phyloP scores from a whole-genome alignment of 2,888 invertebrate species.

The Atethmia centrago region DNA sequence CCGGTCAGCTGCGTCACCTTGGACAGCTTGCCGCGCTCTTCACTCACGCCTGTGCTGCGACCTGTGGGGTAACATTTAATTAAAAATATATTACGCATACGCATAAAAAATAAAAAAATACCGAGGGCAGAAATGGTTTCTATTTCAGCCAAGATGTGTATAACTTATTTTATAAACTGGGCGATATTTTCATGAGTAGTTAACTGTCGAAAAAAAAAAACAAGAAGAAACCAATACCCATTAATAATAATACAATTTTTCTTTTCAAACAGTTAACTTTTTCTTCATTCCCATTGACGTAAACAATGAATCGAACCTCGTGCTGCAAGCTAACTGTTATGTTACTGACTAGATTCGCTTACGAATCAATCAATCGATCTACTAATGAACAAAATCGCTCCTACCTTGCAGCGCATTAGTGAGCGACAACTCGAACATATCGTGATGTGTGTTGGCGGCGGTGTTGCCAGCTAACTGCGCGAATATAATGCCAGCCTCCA shows the following conservation, averaged over 20 bases:
- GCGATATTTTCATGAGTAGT: not conserved
- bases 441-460: slow-evolving; percentile 82
- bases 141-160: not conserved
- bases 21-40: slow-evolving; percentile 80
- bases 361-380: too few relatives aligned
- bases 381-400: not conserved
- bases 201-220: not conserved
- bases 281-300: not conserved
- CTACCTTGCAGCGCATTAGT: slow-evolving; percentile 96
- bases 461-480: slow-evolving; percentile 79
- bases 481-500: slow-evolving; percentile 86
- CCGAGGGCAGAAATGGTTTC: not conserved
- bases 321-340: not conserved
- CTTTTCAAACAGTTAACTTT: not conserved
- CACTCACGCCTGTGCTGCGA: slow-evolving; percentile 70
- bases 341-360: not conserved
- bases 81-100: not conserved
- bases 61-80: slow-evolving; percentile 59
- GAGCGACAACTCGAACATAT: slow-evolving; percentile 98
- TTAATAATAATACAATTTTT: not conserved
- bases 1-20: slow-evolving; percentile 99
- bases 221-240: not conserved
- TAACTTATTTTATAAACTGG: not conserved
- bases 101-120: not conserved
- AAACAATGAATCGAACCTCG: not conserved